Base-by-base conservation (phyloP, 1,140 invertebrate species). In the Papilio helenus region DNA sequence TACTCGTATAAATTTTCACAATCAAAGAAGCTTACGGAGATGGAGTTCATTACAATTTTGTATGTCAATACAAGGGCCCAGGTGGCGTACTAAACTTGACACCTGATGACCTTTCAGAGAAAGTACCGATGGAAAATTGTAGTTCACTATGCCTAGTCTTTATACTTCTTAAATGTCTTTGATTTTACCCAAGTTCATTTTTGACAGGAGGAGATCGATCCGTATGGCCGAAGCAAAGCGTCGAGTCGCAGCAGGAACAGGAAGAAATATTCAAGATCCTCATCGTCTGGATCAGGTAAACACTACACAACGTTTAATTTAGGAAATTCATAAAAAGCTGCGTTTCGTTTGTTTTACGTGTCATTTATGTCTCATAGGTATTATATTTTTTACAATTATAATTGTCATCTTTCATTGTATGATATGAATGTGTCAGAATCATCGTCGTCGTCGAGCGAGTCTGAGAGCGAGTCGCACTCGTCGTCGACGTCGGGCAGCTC, bases 271-370 rank as follows among this genome's bases (percentile, higher is more conserved):
- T 94, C 93, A 4, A 90, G 93, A 51, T 94, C 94, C 0, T 94
- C 94, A 26, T 95, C 95, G 9, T 95, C 95, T 72, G 95, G 95
- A 39, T 95, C 95, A 85, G 95, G 95, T 95, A 85, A 71, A 42
- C 46, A 12, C 12, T 72, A 55, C 16, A 55, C 65, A 34, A 55
- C 23, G n/a, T 61, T 29, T 44, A 1, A 20, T 14, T n/a, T 18
- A 16, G 20, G 4, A 16, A 39, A 18, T 72, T 29, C 68, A 3
- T 9, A 61, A 61, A 18, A 8, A 23, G n/a, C 23, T 65, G 18
- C 0, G 9, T 65, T 65, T 71, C n/a, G 9, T 71, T 34, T 65
- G 26, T 46, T 51, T 84, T 55, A 73, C 76, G 14, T 14, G 39
- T 81, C n/a, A 4, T 77, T 46, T 49, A 18, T 49, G 46, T 49